phyloP scores from a whole-genome alignment of 2,113 vertebrate species.

The Columba livia region DNA sequence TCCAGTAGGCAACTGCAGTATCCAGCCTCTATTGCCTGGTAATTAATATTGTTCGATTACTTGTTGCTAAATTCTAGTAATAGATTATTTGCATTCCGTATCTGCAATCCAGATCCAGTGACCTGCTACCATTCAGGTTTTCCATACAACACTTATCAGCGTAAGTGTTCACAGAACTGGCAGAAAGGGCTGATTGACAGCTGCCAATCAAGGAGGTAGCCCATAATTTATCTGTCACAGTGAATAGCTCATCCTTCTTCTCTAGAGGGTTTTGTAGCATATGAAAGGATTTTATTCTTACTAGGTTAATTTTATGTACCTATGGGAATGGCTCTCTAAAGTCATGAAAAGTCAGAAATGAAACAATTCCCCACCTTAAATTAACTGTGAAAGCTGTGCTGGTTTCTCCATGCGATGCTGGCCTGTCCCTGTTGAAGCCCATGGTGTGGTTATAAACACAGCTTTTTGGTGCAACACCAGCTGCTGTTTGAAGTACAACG shows the following conservation, averaged over 20 bases:
- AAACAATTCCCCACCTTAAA: background rate
- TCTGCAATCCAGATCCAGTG: background rate
- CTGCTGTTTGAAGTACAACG: background rate
- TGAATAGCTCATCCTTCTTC: background rate
- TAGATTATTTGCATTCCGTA: background rate
- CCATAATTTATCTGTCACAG: background rate
- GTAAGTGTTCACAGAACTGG: background rate
- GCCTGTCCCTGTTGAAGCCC: background rate
- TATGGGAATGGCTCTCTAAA: background rate
- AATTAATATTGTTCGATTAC: background rate
- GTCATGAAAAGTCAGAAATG: background rate
- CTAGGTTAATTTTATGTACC: background rate
- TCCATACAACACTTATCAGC: background rate
- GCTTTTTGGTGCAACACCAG: background rate
- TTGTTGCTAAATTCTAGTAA: background rate
- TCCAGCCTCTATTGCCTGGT: background rate
- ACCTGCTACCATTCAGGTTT: background rate
- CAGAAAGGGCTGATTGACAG: background rate
- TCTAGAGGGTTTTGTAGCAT: background rate
- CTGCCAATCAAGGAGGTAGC: background rate
- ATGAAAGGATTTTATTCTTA: background rate
- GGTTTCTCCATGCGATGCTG: background rate
- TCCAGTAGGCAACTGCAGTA: background rate
- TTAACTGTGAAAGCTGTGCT: background rate
- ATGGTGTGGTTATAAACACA: accelerated